phyloP scores from a whole-genome alignment of 2,888 invertebrate genomes.

The Acronicta leporina region DNA sequence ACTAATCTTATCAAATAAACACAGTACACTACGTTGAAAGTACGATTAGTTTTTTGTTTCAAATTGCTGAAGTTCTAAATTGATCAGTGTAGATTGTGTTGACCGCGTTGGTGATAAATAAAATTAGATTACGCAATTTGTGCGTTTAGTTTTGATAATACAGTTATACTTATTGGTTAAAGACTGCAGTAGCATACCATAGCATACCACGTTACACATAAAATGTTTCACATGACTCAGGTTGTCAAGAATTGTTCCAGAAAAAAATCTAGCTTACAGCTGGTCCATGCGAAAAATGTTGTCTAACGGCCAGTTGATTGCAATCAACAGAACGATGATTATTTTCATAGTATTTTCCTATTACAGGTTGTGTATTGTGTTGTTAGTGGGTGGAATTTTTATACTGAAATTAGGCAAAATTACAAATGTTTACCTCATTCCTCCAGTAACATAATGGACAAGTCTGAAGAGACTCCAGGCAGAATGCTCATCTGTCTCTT shows the following conservation, averaged over 20 bases:
- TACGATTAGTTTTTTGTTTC: neutral
- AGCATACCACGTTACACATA: no score
- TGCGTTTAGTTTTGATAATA: no score
- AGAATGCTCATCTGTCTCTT: constrained; percentile 4
- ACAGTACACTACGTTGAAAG: neutral
- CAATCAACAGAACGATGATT: no score
- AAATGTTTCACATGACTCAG: no score
- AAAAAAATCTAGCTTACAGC: no score
- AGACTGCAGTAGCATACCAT: no score
- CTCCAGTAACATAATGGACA: constrained; percentile 17
- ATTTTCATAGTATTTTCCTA: no score
- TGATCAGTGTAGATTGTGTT: neutral
- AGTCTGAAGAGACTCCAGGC: constrained; percentile 16
- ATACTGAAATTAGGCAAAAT: neutral
- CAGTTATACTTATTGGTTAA: no score
- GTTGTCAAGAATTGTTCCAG: no score
- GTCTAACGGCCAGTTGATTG: no score
- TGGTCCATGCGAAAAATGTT: no score
- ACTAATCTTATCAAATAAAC: neutral
- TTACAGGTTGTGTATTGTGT: no score
- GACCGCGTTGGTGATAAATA: neutral
- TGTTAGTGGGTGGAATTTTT: neutral
- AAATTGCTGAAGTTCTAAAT: neutral
- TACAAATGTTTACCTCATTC: constrained; percentile 30
- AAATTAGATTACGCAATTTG: neutral